Percentiles rank a stretch among this genome's conserved stretches.
These are phyloP conservation scores for Calameuta pallipes DNA, from an alignment of 2,888 invertebrate genomes.

Conservation along the genomic window DNA sequence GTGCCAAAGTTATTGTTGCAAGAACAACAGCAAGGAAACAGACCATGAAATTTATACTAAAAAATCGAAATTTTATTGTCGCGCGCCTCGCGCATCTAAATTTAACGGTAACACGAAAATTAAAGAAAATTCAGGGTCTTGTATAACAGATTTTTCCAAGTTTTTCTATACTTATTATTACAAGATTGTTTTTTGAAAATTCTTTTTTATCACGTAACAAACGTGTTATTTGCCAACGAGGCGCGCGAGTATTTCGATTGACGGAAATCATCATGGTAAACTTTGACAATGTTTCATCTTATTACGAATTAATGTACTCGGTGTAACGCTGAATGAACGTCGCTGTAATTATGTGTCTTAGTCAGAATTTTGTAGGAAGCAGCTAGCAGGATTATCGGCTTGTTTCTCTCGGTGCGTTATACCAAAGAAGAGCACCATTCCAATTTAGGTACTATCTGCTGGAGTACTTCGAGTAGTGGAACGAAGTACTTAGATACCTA, in stretches of 20 bases:
- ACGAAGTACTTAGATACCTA: not conserved
- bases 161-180: not conserved
- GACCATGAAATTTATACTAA: not conserved
- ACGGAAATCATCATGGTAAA: not conserved
- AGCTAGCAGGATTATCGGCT: constrained; percentile 23
- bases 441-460: not conserved
- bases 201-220: not conserved
- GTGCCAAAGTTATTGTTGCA: not conserved
- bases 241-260: not conserved
- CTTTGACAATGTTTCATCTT: constrained; percentile 2
- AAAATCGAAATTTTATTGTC: not conserved
- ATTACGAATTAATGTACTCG: constrained; percentile 24
- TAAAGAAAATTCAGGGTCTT: not conserved
- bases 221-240: not conserved
- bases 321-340: constrained; percentile 30
- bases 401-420: not conserved
- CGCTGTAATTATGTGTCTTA: constrained; percentile 38
- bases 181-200: not conserved
- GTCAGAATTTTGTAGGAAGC: constrained; percentile 37
- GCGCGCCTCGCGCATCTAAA: not conserved
- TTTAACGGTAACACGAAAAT: not conserved
- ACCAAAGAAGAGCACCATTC: not conserved
- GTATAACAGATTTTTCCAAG: not conserved
- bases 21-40: not conserved
- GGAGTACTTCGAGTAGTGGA: not conserved